phyloP scores from a whole-genome alignment of 2,888 invertebrate genomes.

The Mythimna ferrago region DNA sequence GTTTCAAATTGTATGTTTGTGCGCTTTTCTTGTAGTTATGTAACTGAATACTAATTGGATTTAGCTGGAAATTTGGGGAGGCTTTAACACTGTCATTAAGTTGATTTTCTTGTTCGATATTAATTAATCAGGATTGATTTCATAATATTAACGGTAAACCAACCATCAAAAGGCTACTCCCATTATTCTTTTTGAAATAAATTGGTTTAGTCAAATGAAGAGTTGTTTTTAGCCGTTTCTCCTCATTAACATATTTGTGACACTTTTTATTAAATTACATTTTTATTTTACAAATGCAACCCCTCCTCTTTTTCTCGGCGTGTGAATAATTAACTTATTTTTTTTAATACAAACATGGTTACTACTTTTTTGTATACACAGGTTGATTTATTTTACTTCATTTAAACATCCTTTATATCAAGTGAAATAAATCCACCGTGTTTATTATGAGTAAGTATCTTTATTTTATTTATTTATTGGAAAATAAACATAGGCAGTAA shows the following conservation, averaged over 20 bases:
- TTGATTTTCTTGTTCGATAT: background rate
- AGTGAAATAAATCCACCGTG: too few relatives aligned
- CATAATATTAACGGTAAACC: background rate
- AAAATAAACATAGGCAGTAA: too few relatives aligned
- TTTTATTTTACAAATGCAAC: conserved; percentile 34
- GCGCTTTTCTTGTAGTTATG: conserved; percentile 19
- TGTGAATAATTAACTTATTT: conserved; percentile 13
- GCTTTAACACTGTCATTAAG: too few relatives aligned
- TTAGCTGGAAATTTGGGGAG: conserved; percentile 4
- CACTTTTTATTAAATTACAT: conserved; percentile 41
- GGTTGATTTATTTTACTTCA: background rate
- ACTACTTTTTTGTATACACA: too few relatives aligned
- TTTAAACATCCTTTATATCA: background rate
- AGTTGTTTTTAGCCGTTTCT: background rate
- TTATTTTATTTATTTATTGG: too few relatives aligned
- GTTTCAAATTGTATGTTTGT: conserved; percentile 43
- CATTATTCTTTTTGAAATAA: background rate
- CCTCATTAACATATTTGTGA: conserved; percentile 21
- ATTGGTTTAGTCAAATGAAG: background rate
- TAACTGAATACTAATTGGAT: conserved; percentile 26
- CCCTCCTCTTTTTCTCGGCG: too few relatives aligned
- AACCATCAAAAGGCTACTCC: background rate
- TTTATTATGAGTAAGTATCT: too few relatives aligned
- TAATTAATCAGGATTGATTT: too few relatives aligned
- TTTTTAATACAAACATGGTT: background rate